Evolutionary conservation across 2,888 invertebrate genomes (phyloP).

Genomic region (Brachypterus glaber): DNA sequence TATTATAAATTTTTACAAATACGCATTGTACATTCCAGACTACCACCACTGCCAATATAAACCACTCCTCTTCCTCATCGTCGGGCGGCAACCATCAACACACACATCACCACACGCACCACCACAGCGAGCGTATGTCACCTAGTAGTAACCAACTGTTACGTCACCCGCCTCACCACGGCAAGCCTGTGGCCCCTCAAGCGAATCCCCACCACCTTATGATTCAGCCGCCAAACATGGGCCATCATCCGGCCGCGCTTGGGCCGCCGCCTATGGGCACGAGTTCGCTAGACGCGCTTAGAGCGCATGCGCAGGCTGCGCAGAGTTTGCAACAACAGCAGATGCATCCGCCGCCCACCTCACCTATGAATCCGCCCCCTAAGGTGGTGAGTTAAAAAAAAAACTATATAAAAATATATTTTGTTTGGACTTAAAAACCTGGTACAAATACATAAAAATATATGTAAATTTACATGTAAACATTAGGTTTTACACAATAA

Average conservation of each 20-base stretch:
- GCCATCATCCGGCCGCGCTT: constrained; percentile 45
- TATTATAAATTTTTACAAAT: background rate
- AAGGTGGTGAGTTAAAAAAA: constrained; percentile 12
- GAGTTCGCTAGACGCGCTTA: constrained; percentile 60
- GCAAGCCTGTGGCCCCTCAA: constrained; percentile 28
- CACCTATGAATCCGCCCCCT: constrained; percentile 38
- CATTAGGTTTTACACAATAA: constrained; percentile 21
- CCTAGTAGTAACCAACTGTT: constrained; percentile 45
- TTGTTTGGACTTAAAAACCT: too few relatives aligned
- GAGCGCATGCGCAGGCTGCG: constrained; percentile 51
- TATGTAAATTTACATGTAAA: too few relatives aligned
- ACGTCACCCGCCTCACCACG: constrained; percentile 47
- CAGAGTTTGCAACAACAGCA: constrained; percentile 13
- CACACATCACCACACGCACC: constrained; percentile 60
- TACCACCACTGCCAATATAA: constrained; percentile 42
- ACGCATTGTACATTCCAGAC: constrained; percentile 13
- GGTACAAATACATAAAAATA: too few relatives aligned
- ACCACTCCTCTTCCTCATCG: constrained; percentile 38
- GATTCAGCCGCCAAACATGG: constrained; percentile 57
- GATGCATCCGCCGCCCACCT: constrained; percentile 45
- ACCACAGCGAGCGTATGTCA: constrained; percentile 50
- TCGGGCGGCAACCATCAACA: constrained; percentile 42
- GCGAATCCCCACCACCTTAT: constrained; percentile 49
- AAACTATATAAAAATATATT: too few relatives aligned
- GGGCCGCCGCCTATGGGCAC: constrained; percentile 48